A percentile compares a stretch with the other conserved stretches of the same genome.
Conservation (phyloP, 2,113 vertebrate genomes). For the Dicerorhinus sumatrensis region DNA sequence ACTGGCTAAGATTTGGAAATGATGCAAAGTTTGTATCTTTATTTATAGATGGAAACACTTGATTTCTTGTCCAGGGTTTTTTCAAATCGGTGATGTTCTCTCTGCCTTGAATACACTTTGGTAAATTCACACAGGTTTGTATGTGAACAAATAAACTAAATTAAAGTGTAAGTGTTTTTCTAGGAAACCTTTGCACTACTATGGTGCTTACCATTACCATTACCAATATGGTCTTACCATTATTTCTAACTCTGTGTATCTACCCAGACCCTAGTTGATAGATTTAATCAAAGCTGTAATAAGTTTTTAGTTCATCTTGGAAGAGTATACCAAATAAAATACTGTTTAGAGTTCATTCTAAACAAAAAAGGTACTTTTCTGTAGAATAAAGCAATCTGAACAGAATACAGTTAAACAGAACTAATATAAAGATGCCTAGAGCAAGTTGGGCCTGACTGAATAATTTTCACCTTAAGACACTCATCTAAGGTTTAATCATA, state of each 20-base stretch:
- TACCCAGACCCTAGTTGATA: not conserved
- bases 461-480: constrained; percentile 29
- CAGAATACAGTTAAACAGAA: not conserved
- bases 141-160: not conserved
- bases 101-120: not conserved
- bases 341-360: constrained; percentile 19
- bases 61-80: not conserved
- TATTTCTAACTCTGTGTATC: not conserved
- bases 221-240: not conserved
- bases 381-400: not conserved
- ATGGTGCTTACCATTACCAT: not conserved
- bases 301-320: not conserved
- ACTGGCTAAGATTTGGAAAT: not conserved
- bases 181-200: not conserved
- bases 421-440: not conserved
- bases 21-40: not conserved
- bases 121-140: not conserved
- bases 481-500: constrained; percentile 6
- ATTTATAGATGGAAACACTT: not conserved
- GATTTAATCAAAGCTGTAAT: not conserved
- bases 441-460: not conserved
- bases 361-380: constrained; percentile 46
- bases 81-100: not conserved
- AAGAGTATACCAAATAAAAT: not conserved
- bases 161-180: not conserved